Evolutionary conservation across 1,140 invertebrate species (phyloP).

Genomic region (Drosophila nannoptera): DNA sequence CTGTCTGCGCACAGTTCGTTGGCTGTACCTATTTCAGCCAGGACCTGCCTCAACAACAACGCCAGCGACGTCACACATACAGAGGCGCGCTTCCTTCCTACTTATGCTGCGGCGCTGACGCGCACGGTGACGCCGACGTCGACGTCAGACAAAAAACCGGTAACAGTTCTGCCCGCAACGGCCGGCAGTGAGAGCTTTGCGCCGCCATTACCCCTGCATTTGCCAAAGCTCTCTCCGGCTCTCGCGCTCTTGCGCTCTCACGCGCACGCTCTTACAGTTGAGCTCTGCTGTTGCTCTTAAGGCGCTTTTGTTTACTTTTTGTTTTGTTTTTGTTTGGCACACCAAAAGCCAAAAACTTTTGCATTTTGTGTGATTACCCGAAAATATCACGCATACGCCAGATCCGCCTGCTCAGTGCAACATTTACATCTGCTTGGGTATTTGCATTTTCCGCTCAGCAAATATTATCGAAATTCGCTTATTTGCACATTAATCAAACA

Average conservation of each 20-base stretch:
- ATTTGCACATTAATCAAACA: conserved; percentile 64
- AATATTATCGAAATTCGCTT: conserved; percentile 34
- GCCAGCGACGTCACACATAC: conserved; percentile 40
- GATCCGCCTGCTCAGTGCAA: neutral
- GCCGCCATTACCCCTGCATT: conserved; percentile 24
- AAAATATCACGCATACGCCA: conserved; percentile 48
- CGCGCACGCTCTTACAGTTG: neutral
- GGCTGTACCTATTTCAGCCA: conserved; percentile 79
- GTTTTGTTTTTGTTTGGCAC: conserved; percentile 35
- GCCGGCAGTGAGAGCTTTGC: conserved; percentile 12
- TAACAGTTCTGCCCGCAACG: conserved; percentile 31
- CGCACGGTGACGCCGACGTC: conserved; percentile 31
- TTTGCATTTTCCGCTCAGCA: conserved; percentile 12
- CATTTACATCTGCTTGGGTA: conserved; percentile 11
- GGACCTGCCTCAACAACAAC: conserved; percentile 78
- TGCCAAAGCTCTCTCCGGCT: conserved; percentile 5
- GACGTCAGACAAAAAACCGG: conserved; percentile 44
- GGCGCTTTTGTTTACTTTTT: conserved; percentile 48
- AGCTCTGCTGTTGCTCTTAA: conserved; percentile 22
- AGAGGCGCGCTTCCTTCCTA: conserved; percentile 70
- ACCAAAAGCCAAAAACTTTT: conserved; percentile 10
- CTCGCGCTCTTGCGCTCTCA: neutral
- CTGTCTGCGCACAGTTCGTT: conserved; percentile 73
- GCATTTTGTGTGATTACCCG: conserved; percentile 21
- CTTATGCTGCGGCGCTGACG: conserved; percentile 49